Percentiles rank a stretch among this genome's conserved stretches.
phyloP scores from a whole-genome alignment of 2,888 invertebrate species.

The Brachypterus glaber region DNA sequence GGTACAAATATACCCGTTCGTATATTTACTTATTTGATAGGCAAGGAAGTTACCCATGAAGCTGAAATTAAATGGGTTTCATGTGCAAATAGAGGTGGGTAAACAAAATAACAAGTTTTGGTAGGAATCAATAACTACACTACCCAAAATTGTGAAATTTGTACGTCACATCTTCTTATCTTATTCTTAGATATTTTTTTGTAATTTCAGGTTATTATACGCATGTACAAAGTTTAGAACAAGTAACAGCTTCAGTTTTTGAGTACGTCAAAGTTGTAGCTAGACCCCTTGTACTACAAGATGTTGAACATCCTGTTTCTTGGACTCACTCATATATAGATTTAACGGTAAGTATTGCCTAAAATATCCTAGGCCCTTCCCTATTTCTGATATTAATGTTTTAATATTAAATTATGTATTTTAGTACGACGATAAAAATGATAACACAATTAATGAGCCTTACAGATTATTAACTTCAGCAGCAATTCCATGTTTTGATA shows the following conservation, averaged over 20 bases:
- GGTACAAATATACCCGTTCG: slow-evolving; percentile 71
- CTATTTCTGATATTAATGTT: slow-evolving; percentile 2
- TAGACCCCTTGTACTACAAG: slow-evolving; percentile 69
- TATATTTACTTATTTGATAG: slow-evolving; percentile 92
- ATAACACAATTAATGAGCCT: slow-evolving; percentile 36
- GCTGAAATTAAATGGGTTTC: slow-evolving; percentile 90
- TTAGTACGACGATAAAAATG: slow-evolving; percentile 32
- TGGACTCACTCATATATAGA: slow-evolving; percentile 96
- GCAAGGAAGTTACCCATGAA: slow-evolving; percentile 85
- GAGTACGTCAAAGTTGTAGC: slow-evolving; percentile 94
- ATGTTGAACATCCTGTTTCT: slow-evolving; percentile 65
- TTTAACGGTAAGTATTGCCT: slow-evolving; percentile 52
- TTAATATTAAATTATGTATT: slow-evolving; percentile 18
- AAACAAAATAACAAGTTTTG: not conserved
- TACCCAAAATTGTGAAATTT: too few relatives aligned
- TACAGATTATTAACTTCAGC: slow-evolving; percentile 80
- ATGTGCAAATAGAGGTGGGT: slow-evolving; percentile 78
- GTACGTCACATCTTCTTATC: too few relatives aligned
- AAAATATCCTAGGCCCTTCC: not conserved
- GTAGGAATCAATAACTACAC: too few relatives aligned
- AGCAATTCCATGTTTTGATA: slow-evolving; percentile 86
- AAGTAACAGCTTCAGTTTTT: slow-evolving; percentile 91
- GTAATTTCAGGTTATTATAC: slow-evolving; percentile 84
- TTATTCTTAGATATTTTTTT: too few relatives aligned
- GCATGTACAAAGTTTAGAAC: slow-evolving; percentile 89